These are phyloP conservation scores for Desoria tigrina DNA, from an alignment of 2,888 invertebrate genomes.

Conservation along the genomic window DNA sequence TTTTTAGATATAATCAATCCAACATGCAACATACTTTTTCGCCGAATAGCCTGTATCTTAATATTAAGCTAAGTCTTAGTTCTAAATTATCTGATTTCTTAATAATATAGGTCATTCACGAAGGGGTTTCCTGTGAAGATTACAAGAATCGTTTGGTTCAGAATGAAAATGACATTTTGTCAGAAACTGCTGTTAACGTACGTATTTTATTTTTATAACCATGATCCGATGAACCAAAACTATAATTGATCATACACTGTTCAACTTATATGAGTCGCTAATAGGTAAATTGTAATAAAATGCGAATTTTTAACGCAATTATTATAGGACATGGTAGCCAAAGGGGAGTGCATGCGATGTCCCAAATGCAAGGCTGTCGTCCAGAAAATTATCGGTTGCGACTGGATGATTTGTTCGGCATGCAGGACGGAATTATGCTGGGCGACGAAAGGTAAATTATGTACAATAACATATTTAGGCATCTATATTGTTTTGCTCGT, in stretches of 20 bases:
- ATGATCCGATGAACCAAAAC: not conserved
- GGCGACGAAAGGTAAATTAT: slow-evolving; percentile 71
- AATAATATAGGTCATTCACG: slow-evolving; percentile 70
- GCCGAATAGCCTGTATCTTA: not conserved
- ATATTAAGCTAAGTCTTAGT: not conserved
- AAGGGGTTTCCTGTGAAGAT: slow-evolving; percentile 75
- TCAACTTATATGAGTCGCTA: not conserved
- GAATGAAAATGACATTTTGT: slow-evolving; percentile 71
- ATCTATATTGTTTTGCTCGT: not conserved
- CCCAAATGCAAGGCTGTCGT: slow-evolving; percentile 80
- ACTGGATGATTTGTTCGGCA: slow-evolving; percentile 82
- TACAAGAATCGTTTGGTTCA: slow-evolving; percentile 69
- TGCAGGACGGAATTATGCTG: slow-evolving; percentile 77
- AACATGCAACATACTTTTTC: slow-evolving; percentile 10
- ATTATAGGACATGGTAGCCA: slow-evolving; percentile 69
- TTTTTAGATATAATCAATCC: too few species aligned
- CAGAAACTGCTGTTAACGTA: slow-evolving; percentile 71
- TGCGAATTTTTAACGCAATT: not conserved
- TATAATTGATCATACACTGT: not conserved
- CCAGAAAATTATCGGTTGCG: slow-evolving; percentile 90
- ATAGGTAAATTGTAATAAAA: slow-evolving; percentile 1
- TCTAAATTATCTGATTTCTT: slow-evolving; percentile 5
- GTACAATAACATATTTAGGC: not conserved
- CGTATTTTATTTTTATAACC: slow-evolving; percentile 30
- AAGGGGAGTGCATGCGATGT: slow-evolving; percentile 82